These are phyloP conservation scores for Mionectes olivaceus DNA, from an alignment of 2,797 vertebrate genomes.

Conservation along the genomic window DNA sequence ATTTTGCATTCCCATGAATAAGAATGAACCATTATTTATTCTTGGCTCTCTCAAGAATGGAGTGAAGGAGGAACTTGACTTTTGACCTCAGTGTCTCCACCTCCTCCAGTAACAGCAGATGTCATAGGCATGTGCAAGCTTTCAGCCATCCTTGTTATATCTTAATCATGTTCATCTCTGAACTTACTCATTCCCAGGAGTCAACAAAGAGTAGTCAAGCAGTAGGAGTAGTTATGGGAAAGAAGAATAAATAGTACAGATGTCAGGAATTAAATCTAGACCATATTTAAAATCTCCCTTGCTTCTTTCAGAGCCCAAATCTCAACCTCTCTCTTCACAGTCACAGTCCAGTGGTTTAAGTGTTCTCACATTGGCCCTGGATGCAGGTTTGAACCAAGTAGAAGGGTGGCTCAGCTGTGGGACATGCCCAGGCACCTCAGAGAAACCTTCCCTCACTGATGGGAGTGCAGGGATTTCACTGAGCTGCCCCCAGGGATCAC, in stretches of 20 bases:
- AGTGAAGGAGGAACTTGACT: conserved; percentile 28
- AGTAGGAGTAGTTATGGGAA: conserved; percentile 36
- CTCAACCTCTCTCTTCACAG: neutral
- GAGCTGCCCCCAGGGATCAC: neutral
- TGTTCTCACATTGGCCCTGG: neutral
- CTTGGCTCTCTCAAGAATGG: neutral
- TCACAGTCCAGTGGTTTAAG: neutral
- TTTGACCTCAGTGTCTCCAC: neutral
- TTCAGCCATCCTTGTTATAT: neutral
- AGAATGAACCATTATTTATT: neutral
- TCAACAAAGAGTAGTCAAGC: neutral
- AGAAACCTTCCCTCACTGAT: neutral
- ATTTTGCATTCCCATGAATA: conserved; percentile 32
- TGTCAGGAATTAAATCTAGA: conserved; percentile 19
- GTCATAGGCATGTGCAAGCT: conserved; percentile 11
- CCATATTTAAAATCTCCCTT: neutral
- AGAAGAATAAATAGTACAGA: conserved; percentile 33
- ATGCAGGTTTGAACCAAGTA: neutral
- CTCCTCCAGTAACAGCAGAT: conserved; percentile 25
- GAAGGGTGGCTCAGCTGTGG: neutral
- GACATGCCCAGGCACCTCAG: accelerated
- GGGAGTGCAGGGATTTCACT: neutral
- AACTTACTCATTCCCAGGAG: conserved; percentile 17
- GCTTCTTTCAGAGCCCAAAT: neutral
- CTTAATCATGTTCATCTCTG: conserved; percentile 26